Conservation (phyloP, 1,140 invertebrate genomes). For the Hycleus cichorii region DNA sequence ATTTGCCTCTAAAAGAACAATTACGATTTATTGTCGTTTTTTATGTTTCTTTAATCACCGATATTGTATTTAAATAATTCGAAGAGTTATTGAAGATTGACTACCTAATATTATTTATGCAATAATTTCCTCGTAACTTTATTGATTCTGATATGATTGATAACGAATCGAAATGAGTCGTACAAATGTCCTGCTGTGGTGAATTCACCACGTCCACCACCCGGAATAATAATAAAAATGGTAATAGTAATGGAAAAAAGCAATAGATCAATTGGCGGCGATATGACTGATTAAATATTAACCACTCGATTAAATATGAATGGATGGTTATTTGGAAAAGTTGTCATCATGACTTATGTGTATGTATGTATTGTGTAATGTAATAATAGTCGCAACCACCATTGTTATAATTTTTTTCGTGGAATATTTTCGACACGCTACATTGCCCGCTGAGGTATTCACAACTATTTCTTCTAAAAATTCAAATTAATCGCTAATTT, state of each 20-base stretch:
- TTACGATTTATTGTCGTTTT: no score
- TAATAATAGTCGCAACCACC: conserved; percentile 8
- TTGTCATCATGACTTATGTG: conserved; percentile 5
- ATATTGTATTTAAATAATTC: neutral
- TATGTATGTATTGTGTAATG: neutral
- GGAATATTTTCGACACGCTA: conserved; percentile 8
- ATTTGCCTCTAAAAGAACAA: no score
- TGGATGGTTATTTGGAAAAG: conserved; percentile 9
- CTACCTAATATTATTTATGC: no score
- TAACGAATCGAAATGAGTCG: no score
- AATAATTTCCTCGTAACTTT: no score
- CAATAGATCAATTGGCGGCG: conserved; percentile 9
- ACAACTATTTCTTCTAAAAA: neutral
- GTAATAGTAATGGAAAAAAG: neutral
- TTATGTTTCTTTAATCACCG: no score
- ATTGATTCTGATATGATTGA: no score
- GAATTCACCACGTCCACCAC: no score
- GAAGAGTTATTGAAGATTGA: no score
- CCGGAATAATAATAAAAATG: no score
- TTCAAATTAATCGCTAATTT: neutral
- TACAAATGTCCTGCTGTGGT: no score
- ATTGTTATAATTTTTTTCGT: conserved; percentile 7
- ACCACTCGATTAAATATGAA: conserved; percentile 13
- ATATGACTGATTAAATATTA: conserved; percentile 12
- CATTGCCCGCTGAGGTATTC: conserved; percentile 6